These are phyloP conservation scores for Noctuana brunneofusca DNA, from an alignment of 2,888 invertebrate genomes.

Conservation along the genomic window DNA sequence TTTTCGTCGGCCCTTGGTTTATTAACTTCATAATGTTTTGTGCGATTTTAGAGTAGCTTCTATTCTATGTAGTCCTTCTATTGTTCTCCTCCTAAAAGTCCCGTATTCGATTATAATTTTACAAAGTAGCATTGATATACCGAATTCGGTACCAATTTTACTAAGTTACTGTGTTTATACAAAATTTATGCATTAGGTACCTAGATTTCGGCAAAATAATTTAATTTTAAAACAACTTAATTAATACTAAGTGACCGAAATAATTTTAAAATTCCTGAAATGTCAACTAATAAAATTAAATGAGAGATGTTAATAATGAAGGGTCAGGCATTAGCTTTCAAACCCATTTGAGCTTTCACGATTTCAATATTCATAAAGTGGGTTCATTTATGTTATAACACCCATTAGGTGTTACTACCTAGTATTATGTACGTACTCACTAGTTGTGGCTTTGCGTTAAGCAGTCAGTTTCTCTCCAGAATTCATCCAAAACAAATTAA, in stretches of 20 bases:
- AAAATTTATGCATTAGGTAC: not conserved
- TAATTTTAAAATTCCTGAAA: not conserved
- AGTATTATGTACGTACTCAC: slow-evolving; percentile 1
- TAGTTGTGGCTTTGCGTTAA: not conserved
- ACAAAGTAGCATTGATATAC: no score
- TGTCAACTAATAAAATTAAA: slow-evolving; percentile 7
- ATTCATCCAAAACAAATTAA: slow-evolving; percentile 12
- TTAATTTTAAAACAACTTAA: not conserved
- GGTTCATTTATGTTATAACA: slow-evolving; percentile 24
- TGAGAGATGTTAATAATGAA: slow-evolving; percentile 30
- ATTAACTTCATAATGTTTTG: not conserved
- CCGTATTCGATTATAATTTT: no score
- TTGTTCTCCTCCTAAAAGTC: no score
- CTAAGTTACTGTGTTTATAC: not conserved
- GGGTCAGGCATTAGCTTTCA: slow-evolving; percentile 12
- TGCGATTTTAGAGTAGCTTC: not conserved
- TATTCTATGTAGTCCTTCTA: not conserved
- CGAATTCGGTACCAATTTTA: no score
- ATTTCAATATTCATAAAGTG: slow-evolving; percentile 34
- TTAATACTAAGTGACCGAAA: not conserved
- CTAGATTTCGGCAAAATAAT: not conserved
- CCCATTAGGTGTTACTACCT: not conserved
- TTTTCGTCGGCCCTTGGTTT: slow-evolving; percentile 12
- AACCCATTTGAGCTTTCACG: slow-evolving; percentile 24
- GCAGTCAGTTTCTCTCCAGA: not conserved